A percentile compares a stretch with the other conserved stretches of the same genome.
These are phyloP conservation scores for Paratrypauchen microcephalus DNA, from an alignment of 2,797 vertebrate species.

Conservation along the genomic window DNA sequence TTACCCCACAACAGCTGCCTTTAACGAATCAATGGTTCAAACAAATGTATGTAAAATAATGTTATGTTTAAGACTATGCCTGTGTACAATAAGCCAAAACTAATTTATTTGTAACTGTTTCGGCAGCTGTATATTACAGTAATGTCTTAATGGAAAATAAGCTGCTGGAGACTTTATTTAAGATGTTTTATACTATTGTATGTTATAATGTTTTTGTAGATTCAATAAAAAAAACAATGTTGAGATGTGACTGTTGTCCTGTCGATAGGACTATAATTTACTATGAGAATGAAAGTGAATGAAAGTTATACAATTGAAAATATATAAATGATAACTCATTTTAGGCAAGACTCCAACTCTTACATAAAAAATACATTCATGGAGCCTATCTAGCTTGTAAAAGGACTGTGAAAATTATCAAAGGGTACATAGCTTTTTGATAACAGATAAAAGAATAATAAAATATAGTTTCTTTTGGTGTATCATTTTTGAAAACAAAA, in stretches of 20 bases:
- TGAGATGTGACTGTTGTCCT: constrained; percentile 12
- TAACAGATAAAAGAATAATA: too few relatives aligned
- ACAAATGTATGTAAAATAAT: neutral
- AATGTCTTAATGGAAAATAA: constrained; percentile 21
- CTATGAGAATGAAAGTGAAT: too few relatives aligned
- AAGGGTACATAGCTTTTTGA: too few relatives aligned
- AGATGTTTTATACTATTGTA: constrained; percentile 30
- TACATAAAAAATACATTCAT: too few relatives aligned
- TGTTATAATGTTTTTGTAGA: constrained; percentile 27
- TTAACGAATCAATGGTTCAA: neutral
- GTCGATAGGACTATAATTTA: too few relatives aligned
- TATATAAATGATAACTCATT: too few relatives aligned
- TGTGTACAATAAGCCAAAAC: constrained; percentile 28
- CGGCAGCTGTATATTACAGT: constrained; percentile 52
- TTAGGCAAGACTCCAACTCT: too few relatives aligned
- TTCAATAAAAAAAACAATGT: constrained; percentile 54
- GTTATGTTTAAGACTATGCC: neutral
- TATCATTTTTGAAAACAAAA: too few relatives aligned
- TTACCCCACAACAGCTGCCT: neutral
- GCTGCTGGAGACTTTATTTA: constrained; percentile 44
- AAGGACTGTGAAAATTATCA: too few relatives aligned
- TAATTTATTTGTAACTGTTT: constrained; percentile 36
- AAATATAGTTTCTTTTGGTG: too few relatives aligned
- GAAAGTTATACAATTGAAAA: too few relatives aligned
- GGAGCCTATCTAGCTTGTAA: too few relatives aligned